Conservation (phyloP, 2,888 invertebrate genomes). For the Molorchus minor region DNA sequence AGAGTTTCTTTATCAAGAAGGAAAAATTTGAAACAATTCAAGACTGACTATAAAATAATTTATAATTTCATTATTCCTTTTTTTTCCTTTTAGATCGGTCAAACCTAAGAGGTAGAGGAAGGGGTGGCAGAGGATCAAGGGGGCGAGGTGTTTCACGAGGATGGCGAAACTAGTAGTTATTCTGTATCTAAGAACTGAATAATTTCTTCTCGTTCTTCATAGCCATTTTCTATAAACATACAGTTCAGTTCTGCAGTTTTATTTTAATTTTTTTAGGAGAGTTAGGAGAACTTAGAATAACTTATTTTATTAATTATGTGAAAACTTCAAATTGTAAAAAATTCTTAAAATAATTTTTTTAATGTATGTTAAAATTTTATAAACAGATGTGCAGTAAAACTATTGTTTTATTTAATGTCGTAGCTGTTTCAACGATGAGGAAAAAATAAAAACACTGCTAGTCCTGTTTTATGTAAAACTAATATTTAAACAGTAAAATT, state of each 20-base stretch:
- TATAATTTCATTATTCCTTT: slow-evolving; percentile 6
- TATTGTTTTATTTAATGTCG: background rate
- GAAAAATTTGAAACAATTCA: no score
- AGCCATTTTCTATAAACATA: no score
- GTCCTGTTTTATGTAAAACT: slow-evolving; percentile 57
- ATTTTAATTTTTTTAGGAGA: slow-evolving; percentile 10
- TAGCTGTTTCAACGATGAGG: background rate
- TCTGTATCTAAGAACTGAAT: no score
- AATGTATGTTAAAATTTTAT: slow-evolving; percentile 13
- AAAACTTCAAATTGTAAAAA: slow-evolving; percentile 5
- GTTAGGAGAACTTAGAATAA: no score
- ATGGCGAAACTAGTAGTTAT: slow-evolving; percentile 51
- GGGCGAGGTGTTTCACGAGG: slow-evolving; percentile 56
- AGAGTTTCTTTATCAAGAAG: no score
- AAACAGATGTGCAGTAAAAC: slow-evolving; percentile 7
- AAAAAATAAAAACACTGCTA: slow-evolving; percentile 7
- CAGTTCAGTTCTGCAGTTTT: no score
- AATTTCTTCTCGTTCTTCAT: no score
- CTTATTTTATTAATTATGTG: no score
- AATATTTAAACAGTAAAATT: slow-evolving; percentile 59
- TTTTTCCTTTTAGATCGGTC: slow-evolving; percentile 44
- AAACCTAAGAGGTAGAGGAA: slow-evolving; percentile 55
- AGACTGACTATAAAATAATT: background rate
- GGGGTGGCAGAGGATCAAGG: slow-evolving; percentile 59
- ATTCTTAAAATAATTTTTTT: background rate